Conservation (phyloP, 2,797 vertebrate genomes). For the Pelochelys cantorii region DNA sequence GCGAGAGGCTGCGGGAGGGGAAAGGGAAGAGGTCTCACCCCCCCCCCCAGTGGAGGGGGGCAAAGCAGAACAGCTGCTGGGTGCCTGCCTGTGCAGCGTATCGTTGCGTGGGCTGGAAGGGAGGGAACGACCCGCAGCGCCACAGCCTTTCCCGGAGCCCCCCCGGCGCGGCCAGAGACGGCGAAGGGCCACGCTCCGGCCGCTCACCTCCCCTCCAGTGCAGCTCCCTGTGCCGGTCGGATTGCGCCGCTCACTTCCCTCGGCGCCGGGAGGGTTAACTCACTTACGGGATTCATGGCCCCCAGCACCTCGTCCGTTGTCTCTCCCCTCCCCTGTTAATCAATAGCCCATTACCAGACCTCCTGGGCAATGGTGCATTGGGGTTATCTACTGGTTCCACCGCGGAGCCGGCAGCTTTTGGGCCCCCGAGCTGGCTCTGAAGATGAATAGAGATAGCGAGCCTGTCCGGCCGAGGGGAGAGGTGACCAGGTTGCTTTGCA, state of each 20-base stretch:
- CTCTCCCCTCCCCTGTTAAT: conserved; percentile 57
- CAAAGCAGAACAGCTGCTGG: too few relatives aligned
- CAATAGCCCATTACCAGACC: conserved; percentile 65
- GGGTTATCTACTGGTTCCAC: conserved; percentile 55
- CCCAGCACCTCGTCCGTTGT: conserved; percentile 29
- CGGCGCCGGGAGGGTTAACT: conserved; percentile 27
- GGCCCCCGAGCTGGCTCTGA: conserved; percentile 30
- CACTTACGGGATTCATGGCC: conserved; percentile 55
- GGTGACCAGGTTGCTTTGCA: not conserved
- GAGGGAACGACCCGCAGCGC: rapidly evolving
- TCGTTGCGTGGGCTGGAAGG: not conserved
- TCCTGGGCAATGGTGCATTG: conserved; percentile 54
- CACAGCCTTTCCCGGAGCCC: not conserved
- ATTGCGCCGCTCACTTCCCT: not conserved
- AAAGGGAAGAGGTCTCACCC: not conserved
- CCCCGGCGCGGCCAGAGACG: not conserved
- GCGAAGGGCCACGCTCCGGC: not conserved
- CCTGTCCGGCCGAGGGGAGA: not conserved
- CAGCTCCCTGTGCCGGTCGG: not conserved
- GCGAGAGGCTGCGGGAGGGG: not conserved
- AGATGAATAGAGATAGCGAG: not conserved
- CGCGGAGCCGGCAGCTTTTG: conserved; percentile 38
- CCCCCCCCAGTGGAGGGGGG: too few relatives aligned
- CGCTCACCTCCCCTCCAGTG: not conserved
- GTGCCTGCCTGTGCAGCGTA: not conserved